Base-by-base conservation (phyloP, 2,797 vertebrate genomes). In the Lacerta viridis region DNA sequence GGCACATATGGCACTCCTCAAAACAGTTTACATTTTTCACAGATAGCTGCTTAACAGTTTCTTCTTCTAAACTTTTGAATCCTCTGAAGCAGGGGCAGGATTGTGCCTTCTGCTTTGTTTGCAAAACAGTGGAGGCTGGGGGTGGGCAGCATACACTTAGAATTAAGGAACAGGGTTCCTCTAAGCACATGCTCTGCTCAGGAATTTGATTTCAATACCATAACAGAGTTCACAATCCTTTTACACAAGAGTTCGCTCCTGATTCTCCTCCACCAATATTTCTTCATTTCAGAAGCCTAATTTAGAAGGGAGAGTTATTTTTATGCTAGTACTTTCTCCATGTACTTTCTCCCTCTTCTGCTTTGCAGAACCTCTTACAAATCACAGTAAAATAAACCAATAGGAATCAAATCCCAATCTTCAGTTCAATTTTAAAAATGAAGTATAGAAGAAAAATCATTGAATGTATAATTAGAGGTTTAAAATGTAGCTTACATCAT, bases 401-500 rank as follows among this genome's bases (percentile, higher is more conserved):
- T 20, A 39, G 59, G 66, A 46, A 76, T 46, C 50, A 20, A 88
- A 69, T 13, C 3, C n/a, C 20, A 74, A 41, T 71, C 5, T 64
- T 18, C 69, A 59, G 61, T 33, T 64, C 6, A 74, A 13, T 55
- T 75, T n/a, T 50, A 23, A 81, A 33, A 75, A 75, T 55, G 39
- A 87, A 75, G 74, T 64, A 29, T 4, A 43, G n/a, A 74, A 81
- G 17, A 81, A 64, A 82, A 33, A 72, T 9, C 1, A 79, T 27
- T 0, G 0, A 1, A 46, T 82, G 3, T 55, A 15, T 4, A 80
- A 23, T 33, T 43, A 64, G 43, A 77, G 4, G 25, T 69, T 13
- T 83, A 36, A 27, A 91, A 86, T 46, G n/a, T 79, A 55, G 50
- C 29, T 46, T 78, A 78, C 61, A 64, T 8, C 50, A 33, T 64